Evolutionary conservation across 2,888 invertebrate species (phyloP), one percentile per base, ranked within the genome.

Genomic region (Amorpha juglandis): DNA sequence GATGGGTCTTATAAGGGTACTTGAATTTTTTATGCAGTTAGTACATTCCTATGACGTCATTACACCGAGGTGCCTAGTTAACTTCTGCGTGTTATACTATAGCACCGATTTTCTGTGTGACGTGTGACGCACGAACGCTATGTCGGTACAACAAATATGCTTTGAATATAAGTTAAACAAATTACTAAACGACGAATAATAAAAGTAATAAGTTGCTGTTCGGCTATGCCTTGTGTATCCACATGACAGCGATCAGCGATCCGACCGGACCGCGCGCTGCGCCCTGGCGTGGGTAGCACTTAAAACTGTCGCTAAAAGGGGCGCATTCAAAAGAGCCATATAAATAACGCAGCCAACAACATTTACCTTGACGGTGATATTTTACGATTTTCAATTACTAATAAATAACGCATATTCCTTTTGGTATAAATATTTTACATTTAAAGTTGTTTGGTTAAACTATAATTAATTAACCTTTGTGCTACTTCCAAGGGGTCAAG

Each of bases 251-350:
- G 79, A 83, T 83, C 83, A 83, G 77, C 78, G 79, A 74, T 80
- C 77, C 74, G 71, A 70, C 77, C 75, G 81, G 79, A 74, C 79
- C 64, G 69, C 75, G 81, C 64, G 69, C 71, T 68, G 68, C 27
- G 27, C 27, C 27, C 1, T 77, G 75, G 78, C 80, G 83, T 80
- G 83, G 82, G 78, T 80, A 86, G 89, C 90, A 91, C 88, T 91
- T 91, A 90, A 89, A 91, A 90, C 81, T 88, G 86, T 88, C 88
- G 87, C 89, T 91, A 90, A 91, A 90, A 88, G 88, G 87, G 86
- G 82, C 80, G 82, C 81, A 81, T 86, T 90, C 87, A 89, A 90
- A 91, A 87, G 89, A 88, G 78, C 77, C 86, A 83, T 88, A 91
- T 90, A 91, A 90, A 91, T 92, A 91, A 90, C 90, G 80, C 81